Evolutionary conservation across 2,888 invertebrate genomes (phyloP).

Genomic region (Corbicula japonica): DNA sequence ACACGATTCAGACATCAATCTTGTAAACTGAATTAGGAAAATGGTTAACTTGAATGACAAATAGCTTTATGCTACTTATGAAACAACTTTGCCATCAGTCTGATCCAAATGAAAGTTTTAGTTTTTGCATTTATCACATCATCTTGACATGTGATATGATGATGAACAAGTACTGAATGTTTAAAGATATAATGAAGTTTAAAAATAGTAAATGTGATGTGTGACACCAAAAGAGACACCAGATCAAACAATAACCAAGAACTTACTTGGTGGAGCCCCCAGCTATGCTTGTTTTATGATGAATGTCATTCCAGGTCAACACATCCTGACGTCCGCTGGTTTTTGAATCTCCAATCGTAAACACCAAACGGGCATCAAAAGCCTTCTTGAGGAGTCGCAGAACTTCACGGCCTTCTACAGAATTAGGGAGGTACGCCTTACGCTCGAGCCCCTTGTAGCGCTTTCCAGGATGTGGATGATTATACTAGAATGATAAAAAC

Average conservation of each 20-base stretch:
- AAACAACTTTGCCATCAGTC: no score
- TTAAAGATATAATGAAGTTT: no score
- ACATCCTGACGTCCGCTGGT: constrained; percentile 77
- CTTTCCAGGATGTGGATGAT: constrained; percentile 71
- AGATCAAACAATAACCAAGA: neutral
- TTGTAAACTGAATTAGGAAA: no score
- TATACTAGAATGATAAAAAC: constrained; percentile 23
- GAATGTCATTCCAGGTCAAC: constrained; percentile 83
- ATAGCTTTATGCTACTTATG: no score
- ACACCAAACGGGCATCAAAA: constrained; percentile 78
- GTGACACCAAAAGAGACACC: no score
- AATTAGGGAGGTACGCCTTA: constrained; percentile 80
- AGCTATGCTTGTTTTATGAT: constrained; percentile 80
- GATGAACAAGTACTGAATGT: no score
- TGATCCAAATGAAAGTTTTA: no score
- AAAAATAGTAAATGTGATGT: no score
- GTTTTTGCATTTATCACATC: no score
- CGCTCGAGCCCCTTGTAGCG: constrained; percentile 73
- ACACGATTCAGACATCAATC: no score
- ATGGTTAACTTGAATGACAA: no score
- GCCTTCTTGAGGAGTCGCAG: constrained; percentile 75
- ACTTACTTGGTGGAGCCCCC: constrained; percentile 77
- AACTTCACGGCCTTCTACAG: constrained; percentile 75
- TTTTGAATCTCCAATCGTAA: constrained; percentile 80
- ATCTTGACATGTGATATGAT: no score